Base-by-base conservation (phyloP, 1,140 invertebrate genomes). In the Drosophila parabipectinata region DNA sequence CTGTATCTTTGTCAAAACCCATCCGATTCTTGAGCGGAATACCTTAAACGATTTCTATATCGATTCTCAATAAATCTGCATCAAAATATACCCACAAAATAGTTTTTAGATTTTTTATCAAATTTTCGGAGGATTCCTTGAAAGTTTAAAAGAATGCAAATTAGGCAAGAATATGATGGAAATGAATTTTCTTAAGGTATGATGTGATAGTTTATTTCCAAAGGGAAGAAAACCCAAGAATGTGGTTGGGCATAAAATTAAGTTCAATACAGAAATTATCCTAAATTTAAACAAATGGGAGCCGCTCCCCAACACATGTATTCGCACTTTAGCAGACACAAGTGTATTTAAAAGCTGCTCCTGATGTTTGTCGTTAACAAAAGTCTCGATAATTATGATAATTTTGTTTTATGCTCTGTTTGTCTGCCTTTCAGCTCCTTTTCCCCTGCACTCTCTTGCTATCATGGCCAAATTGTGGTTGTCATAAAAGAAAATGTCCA, bases 331-430 rank as follows among this genome's bases (percentile, higher is more conserved):
- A 44, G 12, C 1, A 26, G 10, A 0, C 1, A 4, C 34, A 53
- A 28, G 57, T 32, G 37, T n/a, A 34, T 34, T 28, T 15, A 8
- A 15, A 26, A n/a, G 45, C 52, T 48, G 39, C 69, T 76, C 51
- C 56, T 59, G 61, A 52, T 74, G 55, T 59, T 67, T 50, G 56
- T 41, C 72, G 67, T 74, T 71, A 73, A 58, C 59, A 73, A 69
- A 76, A 77, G 51, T 80, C 71, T 81, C 69, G 66, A 85, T 80
- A 85, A 81, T 85, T 85, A 81, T 87, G 58, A 85, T 80, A 85
- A 85, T 84, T 84, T 60, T 48, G 44, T 52, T 75, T 74, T 62
- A 54, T 78, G 37, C 51, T 66, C 32, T 44, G 44, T 54, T 59
- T 72, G 53, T 30, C 53, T 67, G 67, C 44, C 24, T 15, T 24